Evolutionary conservation across 2,888 invertebrate genomes (phyloP).

Genomic region (Agapostemon virescens): DNA sequence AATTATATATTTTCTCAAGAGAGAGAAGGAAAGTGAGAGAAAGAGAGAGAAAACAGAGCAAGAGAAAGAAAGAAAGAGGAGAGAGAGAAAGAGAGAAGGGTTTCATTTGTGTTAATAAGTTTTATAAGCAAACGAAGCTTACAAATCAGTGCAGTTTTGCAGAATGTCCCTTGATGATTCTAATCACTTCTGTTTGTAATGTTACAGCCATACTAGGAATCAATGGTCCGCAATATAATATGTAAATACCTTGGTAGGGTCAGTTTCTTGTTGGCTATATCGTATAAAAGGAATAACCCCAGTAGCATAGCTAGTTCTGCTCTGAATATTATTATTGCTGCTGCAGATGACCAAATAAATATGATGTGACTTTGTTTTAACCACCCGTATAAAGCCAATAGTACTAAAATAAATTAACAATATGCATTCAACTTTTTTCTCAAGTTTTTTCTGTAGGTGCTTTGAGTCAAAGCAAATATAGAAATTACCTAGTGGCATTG

Average conservation of each 20-base stretch:
- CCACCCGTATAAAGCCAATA: conserved; percentile 93
- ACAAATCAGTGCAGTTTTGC: conserved; percentile 66
- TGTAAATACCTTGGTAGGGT: conserved; percentile 84
- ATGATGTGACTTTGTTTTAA: conserved; percentile 87
- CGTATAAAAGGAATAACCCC: conserved; percentile 91
- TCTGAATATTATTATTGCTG: conserved; percentile 94
- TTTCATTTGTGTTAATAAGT: conserved; percentile 46
- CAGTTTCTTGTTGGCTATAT: conserved; percentile 88
- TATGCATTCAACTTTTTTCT: not conserved
- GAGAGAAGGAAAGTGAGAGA: too few relatives aligned
- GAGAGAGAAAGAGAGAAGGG: conserved; percentile 18
- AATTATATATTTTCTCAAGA: conserved; percentile 17
- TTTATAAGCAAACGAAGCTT: conserved; percentile 63
- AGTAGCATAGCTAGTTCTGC: conserved; percentile 93
- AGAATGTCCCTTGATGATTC: conserved; percentile 61
- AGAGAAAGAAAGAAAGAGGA: too few relatives aligned
- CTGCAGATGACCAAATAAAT: conserved; percentile 92
- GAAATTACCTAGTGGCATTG: conserved; percentile 89
- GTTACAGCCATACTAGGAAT: conserved; percentile 64
- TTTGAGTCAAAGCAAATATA: not conserved
- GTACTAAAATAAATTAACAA: conserved; percentile 84
- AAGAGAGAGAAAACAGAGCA: too few relatives aligned
- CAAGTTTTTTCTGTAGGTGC: not conserved
- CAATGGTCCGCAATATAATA: conserved; percentile 62
- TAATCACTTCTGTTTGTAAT: conserved; percentile 65